Evolutionary conservation across 35 echinoderm and acorn worm genomes (phyloP).

Genomic region (Heliocidaris tuberculata): DNA sequence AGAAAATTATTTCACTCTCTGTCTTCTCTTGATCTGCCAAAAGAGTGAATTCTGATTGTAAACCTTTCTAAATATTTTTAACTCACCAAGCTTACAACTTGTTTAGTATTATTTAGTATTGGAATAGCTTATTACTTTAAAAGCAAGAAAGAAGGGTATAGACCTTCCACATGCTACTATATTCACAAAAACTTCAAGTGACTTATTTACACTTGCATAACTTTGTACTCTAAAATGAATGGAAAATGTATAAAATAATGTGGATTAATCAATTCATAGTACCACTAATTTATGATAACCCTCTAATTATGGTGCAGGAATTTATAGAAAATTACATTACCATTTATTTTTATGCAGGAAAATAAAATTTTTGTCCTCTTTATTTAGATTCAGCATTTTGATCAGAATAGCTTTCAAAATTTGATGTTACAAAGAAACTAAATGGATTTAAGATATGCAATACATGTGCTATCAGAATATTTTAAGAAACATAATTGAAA

Average conservation of each 20-base stretch:
- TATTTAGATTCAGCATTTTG: neutral
- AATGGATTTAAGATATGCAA: neutral
- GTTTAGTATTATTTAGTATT: too few species aligned
- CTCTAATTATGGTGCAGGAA: neutral
- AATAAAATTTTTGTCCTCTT: neutral
- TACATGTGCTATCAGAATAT: neutral
- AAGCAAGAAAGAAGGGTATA: neutral
- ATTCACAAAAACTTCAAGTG: neutral
- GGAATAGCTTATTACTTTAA: neutral
- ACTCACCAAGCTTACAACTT: too few species aligned
- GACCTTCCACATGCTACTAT: neutral
- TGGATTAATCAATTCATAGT: neutral
- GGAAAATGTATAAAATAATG: too few species aligned
- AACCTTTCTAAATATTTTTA: neutral
- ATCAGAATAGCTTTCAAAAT: too few species aligned
- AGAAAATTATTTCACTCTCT: neutral
- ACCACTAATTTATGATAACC: neutral
- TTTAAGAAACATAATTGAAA: neutral
- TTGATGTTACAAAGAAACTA: too few species aligned
- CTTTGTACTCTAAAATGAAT: neutral
- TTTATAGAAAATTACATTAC: neutral
- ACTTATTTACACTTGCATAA: neutral
- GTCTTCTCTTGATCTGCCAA: too few species aligned
- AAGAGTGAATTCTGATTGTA: neutral
- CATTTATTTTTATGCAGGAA: neutral